Base-by-base conservation (phyloP, 2,113 vertebrate species). In the Poeciliopsis retropinna region DNA sequence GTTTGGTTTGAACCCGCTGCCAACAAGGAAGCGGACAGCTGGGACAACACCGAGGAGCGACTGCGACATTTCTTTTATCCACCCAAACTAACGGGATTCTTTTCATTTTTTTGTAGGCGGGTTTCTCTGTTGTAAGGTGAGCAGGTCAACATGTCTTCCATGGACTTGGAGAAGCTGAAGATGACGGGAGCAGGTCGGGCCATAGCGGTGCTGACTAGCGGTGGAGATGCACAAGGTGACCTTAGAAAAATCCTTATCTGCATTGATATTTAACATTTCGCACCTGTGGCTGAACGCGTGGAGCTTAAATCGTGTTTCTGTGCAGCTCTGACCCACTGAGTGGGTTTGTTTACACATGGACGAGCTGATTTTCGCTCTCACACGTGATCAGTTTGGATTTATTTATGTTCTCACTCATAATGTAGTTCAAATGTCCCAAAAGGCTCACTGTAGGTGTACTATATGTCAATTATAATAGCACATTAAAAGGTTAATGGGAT, bases 171-270 rank as follows among this genome's bases (percentile, higher is more conserved):
- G 85, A 95, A 93, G 80, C 89, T 96, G 91, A 95, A 90, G 81
- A 95, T 96, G 96, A 94, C 94, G 13, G 97, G 96, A 5, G 94
- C 96, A 60, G 97, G 97, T 34, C 94, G 95, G 79, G 95, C 96
- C 76, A 93, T 99, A 28, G 97, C 96, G 1, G 96, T 98, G 64
- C 89, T 99, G 81, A 99, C 97, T 73, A 98, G 97, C 88, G 97
- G 97, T 51, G 97, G 97, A 80, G 97, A 99, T 85, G 97, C 97
- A 69, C 97, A 99, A 97, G 97, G 97, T 97, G 92, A 88, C 86
- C 17, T 47, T 13, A 22, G 3, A 66, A n/a, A 22, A n/a, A 19
- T 3, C 4, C 0, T 5, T 0, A 0, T 28, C 0, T n/a, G 0
- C 14, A 0, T 30, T 6, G 9, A 1, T 8, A 30, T 3, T 3